These are phyloP conservation scores for Machimus rusticus DNA, from an alignment of 2,888 invertebrate genomes.

Conservation along the genomic window DNA sequence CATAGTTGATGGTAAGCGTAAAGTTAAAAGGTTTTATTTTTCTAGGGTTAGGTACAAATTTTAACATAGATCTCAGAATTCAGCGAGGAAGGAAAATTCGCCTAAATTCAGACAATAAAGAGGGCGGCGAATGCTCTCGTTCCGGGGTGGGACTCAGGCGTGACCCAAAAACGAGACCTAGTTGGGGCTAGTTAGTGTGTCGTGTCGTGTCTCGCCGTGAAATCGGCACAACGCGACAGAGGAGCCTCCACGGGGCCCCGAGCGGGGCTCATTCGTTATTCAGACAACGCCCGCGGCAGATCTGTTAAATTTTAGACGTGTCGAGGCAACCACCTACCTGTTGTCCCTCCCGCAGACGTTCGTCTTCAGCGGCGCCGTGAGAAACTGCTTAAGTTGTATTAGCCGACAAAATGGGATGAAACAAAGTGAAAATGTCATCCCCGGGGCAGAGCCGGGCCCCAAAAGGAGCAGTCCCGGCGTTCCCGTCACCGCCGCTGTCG, in stretches of 20 bases:
- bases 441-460: background rate
- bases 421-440: conserved; percentile 38
- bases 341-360: background rate
- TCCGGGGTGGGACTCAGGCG: background rate
- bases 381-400: conserved; percentile 18
- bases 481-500: background rate
- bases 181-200: background rate
- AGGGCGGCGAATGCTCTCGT: background rate
- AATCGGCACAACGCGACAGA: background rate
- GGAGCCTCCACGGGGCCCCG: background rate
- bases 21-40: too few relatives aligned
- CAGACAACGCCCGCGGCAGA: background rate
- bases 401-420: conserved; percentile 11
- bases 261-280: conserved; percentile 10
- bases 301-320: conserved; percentile 28
- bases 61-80: background rate
- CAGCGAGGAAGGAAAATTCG: background rate
- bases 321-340: conserved; percentile 15
- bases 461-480: background rate
- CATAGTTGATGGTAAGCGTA: too few relatives aligned
- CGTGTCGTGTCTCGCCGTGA: background rate
- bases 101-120: background rate
- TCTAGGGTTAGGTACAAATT: too few relatives aligned
- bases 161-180: background rate
- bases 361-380: background rate